Evolutionary conservation across 37 sponge, comb jelly and placozoan genomes (phyloP).

Genomic region (Oopsacas minuta): DNA sequence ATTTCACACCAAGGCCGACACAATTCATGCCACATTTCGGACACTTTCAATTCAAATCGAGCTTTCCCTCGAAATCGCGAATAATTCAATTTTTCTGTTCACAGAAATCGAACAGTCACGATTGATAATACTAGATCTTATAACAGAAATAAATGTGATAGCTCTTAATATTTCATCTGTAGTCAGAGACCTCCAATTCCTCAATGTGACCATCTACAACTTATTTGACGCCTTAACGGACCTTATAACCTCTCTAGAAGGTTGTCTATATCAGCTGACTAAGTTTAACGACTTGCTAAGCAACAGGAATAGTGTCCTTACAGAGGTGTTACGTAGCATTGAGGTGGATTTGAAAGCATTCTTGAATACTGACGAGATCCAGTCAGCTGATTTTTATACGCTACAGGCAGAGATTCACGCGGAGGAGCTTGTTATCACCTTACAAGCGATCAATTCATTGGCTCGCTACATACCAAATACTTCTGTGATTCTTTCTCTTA

Average conservation of each 20-base stretch:
- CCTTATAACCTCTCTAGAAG: neutral
- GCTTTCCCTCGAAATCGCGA: neutral
- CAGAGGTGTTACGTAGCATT: neutral
- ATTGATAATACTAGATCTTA: neutral
- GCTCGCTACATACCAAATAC: neutral
- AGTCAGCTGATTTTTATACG: neutral
- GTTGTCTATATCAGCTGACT: neutral
- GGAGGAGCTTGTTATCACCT: neutral
- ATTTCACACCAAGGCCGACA: neutral
- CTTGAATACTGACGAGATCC: neutral
- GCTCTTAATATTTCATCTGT: neutral
- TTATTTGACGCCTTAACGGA: neutral
- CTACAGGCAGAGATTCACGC: neutral
- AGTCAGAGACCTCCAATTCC: neutral
- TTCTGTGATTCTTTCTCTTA: neutral
- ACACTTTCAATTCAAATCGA: neutral
- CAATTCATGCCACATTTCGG: neutral
- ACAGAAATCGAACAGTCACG: neutral
- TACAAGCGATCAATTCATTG: neutral
- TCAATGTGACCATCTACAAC: neutral
- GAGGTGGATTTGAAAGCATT: neutral
- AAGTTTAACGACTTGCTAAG: neutral
- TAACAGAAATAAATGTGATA: neutral
- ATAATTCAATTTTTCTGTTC: neutral
- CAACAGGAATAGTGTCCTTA: neutral